Evolutionary conservation across 2,113 vertebrate genomes (phyloP).

Genomic region (Callocephalon fimbriatum): DNA sequence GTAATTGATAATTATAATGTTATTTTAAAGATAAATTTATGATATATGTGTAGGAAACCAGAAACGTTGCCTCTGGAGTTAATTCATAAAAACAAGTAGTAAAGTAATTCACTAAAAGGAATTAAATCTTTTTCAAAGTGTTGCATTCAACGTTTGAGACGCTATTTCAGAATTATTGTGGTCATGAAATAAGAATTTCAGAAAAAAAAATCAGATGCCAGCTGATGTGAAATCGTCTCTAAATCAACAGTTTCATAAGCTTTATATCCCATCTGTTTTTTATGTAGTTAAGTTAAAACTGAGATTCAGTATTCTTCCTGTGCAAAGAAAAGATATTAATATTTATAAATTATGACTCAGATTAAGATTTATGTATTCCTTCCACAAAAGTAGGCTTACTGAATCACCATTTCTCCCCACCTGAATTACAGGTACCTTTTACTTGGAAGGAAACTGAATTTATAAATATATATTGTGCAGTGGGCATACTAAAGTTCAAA

Average conservation of each 20-base stretch:
- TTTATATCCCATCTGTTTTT: background rate
- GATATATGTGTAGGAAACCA: background rate
- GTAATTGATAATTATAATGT: background rate
- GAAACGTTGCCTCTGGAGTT: background rate
- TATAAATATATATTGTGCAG: slow-evolving; percentile 9
- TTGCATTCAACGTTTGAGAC: background rate
- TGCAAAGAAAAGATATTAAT: slow-evolving; percentile 50
- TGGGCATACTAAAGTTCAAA: background rate
- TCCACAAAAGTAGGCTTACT: slow-evolving; percentile 15
- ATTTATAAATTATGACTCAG: slow-evolving; percentile 46
- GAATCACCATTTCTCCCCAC: slow-evolving; percentile 28
- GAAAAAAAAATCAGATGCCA: background rate
- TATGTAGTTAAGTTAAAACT: background rate
- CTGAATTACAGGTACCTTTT: slow-evolving; percentile 36
- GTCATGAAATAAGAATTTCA: background rate
- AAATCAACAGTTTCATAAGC: background rate
- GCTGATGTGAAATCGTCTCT: background rate
- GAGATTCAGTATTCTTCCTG: background rate
- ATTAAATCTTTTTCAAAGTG: background rate
- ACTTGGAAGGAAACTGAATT: slow-evolving; percentile 35
- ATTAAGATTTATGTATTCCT: slow-evolving; percentile 58
- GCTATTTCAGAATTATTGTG: background rate
- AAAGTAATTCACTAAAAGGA: background rate
- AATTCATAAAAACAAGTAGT: background rate
- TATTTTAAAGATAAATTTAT: background rate